Base-by-base conservation (phyloP, 2,113 vertebrate species). In the Corydoras maculifer region DNA sequence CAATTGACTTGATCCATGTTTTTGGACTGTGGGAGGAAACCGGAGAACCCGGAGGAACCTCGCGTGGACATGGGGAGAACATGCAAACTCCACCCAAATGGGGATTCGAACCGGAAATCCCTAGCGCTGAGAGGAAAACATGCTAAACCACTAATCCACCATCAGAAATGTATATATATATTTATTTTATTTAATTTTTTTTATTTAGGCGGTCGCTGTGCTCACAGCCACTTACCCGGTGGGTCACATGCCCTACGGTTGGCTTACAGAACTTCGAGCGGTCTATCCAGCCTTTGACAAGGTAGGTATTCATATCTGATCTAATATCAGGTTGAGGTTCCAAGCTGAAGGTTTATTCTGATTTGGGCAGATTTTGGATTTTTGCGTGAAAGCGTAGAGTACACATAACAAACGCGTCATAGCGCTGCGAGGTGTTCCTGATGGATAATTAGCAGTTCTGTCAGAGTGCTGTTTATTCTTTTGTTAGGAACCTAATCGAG, bases 181-280 rank as follows among this genome's bases (percentile, higher is more conserved):
- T 48, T 11, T 72, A 9, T 63, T 0, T 70, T 87, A 66, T 81
- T 49, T 68, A n/a, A 50, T 3, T 82, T 67, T 86, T 69, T 82
- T 43, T 82, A 85, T 7, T 0, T 78, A 99, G 97, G 96, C 97
- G 0, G 95, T 99, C 78, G 97, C 97, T 0, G 96, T 99, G 77
- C 85, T 99, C 82, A 99, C 97, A 35, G 97, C 96, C 59, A 97
- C 97, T 0, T 99, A 99, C 81, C 97, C 97, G 0, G 97, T 99
- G 81, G 97, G 97, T 79, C 97, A 99, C 84, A 97, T 99, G 96
- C 97, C 96, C 0, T 99, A 99, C 14, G 97, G 97, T 68, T 99
- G 97, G 97, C 70, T 99, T 79, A 98, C 96, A 2, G 97, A 99
- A 75, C 92, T 98, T 75, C 91, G 97, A 58, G 97, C 97, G 5